Evolutionary conservation across 2,888 invertebrate species (phyloP).

Genomic region (Willowsia nigromaculata): DNA sequence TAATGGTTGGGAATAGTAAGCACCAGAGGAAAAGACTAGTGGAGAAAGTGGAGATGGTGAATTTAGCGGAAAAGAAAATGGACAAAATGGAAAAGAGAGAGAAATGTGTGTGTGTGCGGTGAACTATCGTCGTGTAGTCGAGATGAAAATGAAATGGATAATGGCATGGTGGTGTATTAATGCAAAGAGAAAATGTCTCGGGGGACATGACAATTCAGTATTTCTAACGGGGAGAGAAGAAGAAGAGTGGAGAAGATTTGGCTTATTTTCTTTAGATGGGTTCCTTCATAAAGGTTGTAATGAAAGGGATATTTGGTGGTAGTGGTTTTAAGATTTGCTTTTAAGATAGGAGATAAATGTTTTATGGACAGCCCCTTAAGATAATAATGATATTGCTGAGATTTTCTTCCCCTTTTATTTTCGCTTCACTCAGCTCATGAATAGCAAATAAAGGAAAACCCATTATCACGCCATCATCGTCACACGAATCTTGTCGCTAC

Average conservation of each 20-base stretch:
- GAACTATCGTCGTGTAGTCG: background rate
- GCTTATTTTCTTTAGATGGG: too few relatives aligned
- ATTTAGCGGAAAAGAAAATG: conserved; percentile 10
- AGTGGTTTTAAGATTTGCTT: too few relatives aligned
- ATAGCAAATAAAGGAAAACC: conserved; percentile 78
- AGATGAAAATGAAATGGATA: conserved; percentile 2
- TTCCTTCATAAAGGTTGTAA: too few relatives aligned
- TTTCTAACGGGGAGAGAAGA: too few relatives aligned
- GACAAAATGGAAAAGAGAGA: background rate
- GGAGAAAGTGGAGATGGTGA: background rate
- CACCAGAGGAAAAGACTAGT: too few relatives aligned
- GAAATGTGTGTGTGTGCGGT: background rate
- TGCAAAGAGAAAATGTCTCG: background rate
- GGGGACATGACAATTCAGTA: too few relatives aligned
- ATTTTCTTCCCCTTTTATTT: conserved; percentile 76
- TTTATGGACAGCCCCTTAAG: background rate
- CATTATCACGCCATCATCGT: conserved; percentile 76
- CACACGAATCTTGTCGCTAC: background rate
- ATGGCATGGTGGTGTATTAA: background rate
- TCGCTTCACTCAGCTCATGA: conserved; percentile 78
- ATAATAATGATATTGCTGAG: conserved; percentile 73
- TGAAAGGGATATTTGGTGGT: too few relatives aligned
- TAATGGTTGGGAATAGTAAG: too few relatives aligned
- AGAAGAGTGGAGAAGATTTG: too few relatives aligned
- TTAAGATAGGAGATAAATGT: too few relatives aligned